Conservation (phyloP, 2,888 invertebrate genomes). For the Scaptomyza reducta region DNA sequence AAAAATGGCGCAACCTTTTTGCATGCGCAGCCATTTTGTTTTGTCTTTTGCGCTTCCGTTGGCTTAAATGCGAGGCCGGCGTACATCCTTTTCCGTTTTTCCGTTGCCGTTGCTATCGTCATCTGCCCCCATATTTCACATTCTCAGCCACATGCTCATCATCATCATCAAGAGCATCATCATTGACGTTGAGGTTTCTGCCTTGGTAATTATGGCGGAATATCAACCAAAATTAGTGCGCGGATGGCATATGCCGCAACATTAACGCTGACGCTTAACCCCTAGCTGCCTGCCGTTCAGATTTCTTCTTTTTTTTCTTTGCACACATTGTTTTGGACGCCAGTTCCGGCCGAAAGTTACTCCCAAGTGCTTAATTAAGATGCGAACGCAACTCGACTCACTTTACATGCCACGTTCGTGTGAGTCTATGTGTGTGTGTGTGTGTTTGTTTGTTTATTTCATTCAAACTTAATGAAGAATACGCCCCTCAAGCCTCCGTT, state of each 20-base stretch:
- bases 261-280: conserved; percentile 53
- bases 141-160: conserved; percentile 20
- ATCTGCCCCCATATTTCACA: conserved; percentile 2
- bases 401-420: conserved; percentile 11
- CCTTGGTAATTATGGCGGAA: conserved; percentile 64
- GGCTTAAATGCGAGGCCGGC: conserved; percentile 69
- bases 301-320: conserved; percentile 30
- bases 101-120: conserved; percentile 27
- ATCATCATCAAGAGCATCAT: conserved; percentile 17
- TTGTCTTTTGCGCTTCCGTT: conserved; percentile 74
- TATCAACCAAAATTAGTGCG: conserved; percentile 68
- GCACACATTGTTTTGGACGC: conserved; percentile 55
- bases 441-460: conserved; percentile 61
- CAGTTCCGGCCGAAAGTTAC: conserved; percentile 56
- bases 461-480: conserved; percentile 81
- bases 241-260: conserved; percentile 48
- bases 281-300: conserved; percentile 58
- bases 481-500: conserved; percentile 32
- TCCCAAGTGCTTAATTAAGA: conserved; percentile 77
- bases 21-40: conserved; percentile 74
- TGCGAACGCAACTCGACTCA: conserved; percentile 60
- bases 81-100: conserved; percentile 57
- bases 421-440: not conserved
- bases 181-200: conserved; percentile 18
- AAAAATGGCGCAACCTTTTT: conserved; percentile 69